phyloP scores from a whole-genome alignment of 1,140 invertebrate genomes.

The Tenebrio molitor region DNA sequence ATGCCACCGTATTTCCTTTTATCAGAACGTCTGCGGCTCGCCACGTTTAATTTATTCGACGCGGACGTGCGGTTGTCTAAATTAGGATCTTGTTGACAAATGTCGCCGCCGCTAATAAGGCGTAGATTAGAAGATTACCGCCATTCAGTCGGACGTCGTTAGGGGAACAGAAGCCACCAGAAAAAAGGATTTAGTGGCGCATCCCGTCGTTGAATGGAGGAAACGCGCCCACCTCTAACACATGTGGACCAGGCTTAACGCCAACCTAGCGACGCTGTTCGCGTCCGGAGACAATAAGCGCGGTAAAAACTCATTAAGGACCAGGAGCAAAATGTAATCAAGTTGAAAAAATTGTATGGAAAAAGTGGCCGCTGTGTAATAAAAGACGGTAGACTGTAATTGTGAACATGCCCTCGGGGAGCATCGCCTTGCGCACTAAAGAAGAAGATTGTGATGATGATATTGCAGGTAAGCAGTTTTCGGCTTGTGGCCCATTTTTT shows the following conservation, averaged over 20 bases:
- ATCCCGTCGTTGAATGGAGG: background rate
- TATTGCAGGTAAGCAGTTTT: slow-evolving; percentile 45
- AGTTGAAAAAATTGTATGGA: slow-evolving; percentile 34
- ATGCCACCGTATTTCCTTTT: slow-evolving; percentile 17
- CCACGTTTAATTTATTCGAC: slow-evolving; percentile 39
- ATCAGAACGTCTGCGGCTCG: background rate
- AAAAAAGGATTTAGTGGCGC: background rate
- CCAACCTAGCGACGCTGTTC: too few species aligned
- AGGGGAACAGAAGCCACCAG: background rate
- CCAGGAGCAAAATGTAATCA: slow-evolving; percentile 34
- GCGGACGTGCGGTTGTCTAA: slow-evolving; percentile 36
- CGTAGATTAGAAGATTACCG: slow-evolving; percentile 40
- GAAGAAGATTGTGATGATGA: slow-evolving; percentile 46
- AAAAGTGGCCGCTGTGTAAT: slow-evolving; percentile 45
- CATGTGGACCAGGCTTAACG: too few species aligned
- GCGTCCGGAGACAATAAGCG: background rate
- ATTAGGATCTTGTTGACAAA: slow-evolving; percentile 51
- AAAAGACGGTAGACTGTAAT: slow-evolving; percentile 45
- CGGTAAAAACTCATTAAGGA: slow-evolving; percentile 24
- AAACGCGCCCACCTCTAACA: too few species aligned
- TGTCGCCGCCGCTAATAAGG: slow-evolving; percentile 44
- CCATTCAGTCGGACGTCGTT: slow-evolving; percentile 43
- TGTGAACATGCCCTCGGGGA: slow-evolving; percentile 47
- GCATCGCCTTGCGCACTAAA: slow-evolving; percentile 11
- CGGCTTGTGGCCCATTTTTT: too few species aligned